A percentile compares a stretch with the other conserved stretches of the same genome.
These are phyloP conservation scores for Muscina levida DNA, from an alignment of 2,888 invertebrate genomes.

Conservation along the genomic window DNA sequence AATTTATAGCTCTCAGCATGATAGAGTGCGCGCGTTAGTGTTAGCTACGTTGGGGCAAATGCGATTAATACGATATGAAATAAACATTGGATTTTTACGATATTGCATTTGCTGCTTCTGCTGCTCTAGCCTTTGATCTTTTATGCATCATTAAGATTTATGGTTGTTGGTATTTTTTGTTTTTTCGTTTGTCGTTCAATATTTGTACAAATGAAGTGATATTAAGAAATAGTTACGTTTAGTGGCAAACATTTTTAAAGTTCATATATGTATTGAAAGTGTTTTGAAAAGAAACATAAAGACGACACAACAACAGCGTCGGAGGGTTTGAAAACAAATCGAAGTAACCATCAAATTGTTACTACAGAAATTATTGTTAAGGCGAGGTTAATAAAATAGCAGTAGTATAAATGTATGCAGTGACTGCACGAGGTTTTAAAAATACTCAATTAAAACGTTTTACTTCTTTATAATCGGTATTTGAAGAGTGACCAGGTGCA, in stretches of 20 bases:
- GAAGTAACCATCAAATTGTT: too few species aligned
- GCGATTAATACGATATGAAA: constrained; percentile 29
- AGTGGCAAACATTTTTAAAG: not conserved
- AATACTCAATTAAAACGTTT: too few species aligned
- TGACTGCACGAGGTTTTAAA: too few species aligned
- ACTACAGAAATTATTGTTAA: too few species aligned
- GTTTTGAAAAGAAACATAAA: not conserved
- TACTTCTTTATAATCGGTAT: too few species aligned
- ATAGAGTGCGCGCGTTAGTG: not conserved
- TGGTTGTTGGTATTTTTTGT: too few species aligned
- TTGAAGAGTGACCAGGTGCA: too few species aligned
- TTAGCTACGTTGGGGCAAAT: not conserved
- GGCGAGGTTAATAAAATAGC: too few species aligned
- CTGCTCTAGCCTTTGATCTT: constrained; percentile 67
- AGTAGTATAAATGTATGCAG: too few species aligned
- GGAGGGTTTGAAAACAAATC: too few species aligned
- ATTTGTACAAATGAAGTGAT: constrained; percentile 31
- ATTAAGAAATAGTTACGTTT: not conserved
- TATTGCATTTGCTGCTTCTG: constrained; percentile 58
- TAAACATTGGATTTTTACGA: constrained; percentile 49
- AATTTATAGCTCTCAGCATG: not conserved
- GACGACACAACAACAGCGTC: too few species aligned
- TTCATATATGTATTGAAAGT: not conserved
- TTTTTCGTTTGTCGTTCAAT: constrained; percentile 58
- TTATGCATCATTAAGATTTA: constrained; percentile 67